These are phyloP conservation scores for Apaloderma vittatum DNA, from an alignment of 2,113 vertebrate genomes.

Conservation along the genomic window DNA sequence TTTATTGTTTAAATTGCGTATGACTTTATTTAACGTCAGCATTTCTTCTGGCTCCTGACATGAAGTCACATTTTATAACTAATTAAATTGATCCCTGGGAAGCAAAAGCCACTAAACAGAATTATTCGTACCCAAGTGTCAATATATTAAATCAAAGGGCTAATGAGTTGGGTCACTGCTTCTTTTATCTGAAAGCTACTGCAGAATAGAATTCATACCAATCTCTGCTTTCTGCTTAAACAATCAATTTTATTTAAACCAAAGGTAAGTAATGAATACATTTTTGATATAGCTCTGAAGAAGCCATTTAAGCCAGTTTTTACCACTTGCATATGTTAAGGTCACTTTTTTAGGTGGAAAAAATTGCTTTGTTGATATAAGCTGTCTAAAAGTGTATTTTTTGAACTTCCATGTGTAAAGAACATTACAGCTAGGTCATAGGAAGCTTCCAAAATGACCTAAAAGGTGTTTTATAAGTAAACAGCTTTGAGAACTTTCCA, in stretches of 20 bases:
- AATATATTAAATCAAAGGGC: constrained; percentile 99
- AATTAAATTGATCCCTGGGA: constrained; percentile 99
- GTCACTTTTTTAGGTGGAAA: constrained; percentile 14
- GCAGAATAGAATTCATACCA: constrained; percentile 82
- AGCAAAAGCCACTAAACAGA: constrained; percentile 95
- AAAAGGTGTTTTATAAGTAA: constrained; percentile 77
- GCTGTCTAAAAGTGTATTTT: constrained; percentile 33
- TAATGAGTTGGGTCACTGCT: constrained; percentile 97
- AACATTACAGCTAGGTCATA: constrained; percentile 20
- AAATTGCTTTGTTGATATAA: constrained; percentile 50
- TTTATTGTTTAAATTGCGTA: constrained; percentile 96
- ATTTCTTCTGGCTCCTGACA: constrained; percentile 96
- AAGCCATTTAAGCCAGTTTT: constrained; percentile 62
- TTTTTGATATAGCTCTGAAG: constrained; percentile 76
- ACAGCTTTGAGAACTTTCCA: constrained; percentile 66
- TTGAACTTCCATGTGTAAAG: background rate
- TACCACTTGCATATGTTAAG: constrained; percentile 19
- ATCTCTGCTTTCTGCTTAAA: constrained; percentile 81
- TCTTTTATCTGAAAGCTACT: constrained; percentile 94
- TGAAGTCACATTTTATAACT: constrained; percentile 99
- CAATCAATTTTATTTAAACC: constrained; percentile 80
- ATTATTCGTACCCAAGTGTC: constrained; percentile 98
- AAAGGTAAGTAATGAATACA: constrained; percentile 79
- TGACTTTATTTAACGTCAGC: constrained; percentile 98
- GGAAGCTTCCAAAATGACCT: constrained; percentile 59